phyloP scores from a whole-genome alignment of 2,888 invertebrate genomes.

The Halocaridina rubra region DNA sequence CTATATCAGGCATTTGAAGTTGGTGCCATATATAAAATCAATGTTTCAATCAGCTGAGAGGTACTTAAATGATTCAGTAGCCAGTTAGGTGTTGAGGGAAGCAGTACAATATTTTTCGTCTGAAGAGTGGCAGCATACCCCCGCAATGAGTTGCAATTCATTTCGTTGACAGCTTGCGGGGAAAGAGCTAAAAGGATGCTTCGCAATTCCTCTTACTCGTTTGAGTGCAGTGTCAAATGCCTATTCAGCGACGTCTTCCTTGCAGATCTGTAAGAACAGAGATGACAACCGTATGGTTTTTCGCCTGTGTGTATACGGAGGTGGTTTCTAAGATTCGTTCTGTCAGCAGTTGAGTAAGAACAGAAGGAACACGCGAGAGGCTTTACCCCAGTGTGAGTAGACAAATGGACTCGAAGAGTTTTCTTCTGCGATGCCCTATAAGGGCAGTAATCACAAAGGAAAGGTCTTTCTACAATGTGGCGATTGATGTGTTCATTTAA shows the following conservation, averaged over 20 bases:
- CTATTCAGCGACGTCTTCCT: neutral
- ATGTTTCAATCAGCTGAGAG: no score
- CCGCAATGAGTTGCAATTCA: no score
- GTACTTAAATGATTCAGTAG: no score
- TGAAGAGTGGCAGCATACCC: no score
- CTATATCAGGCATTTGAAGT: no score
- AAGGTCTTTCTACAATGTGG: neutral
- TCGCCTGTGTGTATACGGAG: neutral
- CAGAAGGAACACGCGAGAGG: neutral
- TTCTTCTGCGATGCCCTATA: neutral
- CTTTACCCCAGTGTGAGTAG: neutral
- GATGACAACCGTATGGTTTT: neutral
- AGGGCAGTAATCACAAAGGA: neutral
- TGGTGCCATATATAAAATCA: no score
- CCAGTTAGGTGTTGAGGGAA: no score
- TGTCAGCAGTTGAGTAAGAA: neutral
- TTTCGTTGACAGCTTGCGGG: no score
- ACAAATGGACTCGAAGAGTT: neutral
- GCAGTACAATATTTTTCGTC: no score
- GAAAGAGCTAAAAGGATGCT: no score
- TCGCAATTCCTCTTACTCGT: no score
- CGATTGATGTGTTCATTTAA: conserved; percentile 77
- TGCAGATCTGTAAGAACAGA: neutral
- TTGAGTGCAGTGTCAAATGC: neutral
- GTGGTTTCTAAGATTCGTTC: neutral